Percentiles rank a stretch among this genome's conserved stretches.
phyloP scores from a whole-genome alignment of 2,888 invertebrate species.

The Tuta absoluta region DNA sequence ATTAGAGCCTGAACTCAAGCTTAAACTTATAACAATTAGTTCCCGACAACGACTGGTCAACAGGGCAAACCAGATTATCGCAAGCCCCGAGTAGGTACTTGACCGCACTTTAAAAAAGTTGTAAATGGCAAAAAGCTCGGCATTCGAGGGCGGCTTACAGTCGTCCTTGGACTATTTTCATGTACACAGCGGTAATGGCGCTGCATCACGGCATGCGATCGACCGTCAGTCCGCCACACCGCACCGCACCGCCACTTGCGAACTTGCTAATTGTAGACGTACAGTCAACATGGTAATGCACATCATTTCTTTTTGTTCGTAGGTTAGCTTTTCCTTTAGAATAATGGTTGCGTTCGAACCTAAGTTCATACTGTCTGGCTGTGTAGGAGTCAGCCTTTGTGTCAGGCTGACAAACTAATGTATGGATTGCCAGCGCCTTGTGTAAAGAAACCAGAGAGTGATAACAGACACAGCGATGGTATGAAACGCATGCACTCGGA shows the following conservation, averaged over 20 bases:
- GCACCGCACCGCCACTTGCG: constrained; percentile 26
- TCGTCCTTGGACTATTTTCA: constrained; percentile 74
- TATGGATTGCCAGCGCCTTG: too few species aligned
- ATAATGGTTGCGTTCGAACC: too few species aligned
- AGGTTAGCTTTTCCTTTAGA: too few species aligned
- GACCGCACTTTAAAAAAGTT: constrained; percentile 9
- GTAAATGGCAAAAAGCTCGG: constrained; percentile 11
- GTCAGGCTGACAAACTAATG: too few species aligned
- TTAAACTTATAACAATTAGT: too few species aligned
- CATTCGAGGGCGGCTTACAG: constrained; percentile 51
- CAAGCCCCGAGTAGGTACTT: background rate
- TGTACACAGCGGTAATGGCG: constrained; percentile 63
- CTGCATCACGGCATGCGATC: constrained; percentile 68
- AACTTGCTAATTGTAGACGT: constrained; percentile 27
- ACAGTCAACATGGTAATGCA: background rate
- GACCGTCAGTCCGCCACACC: constrained; percentile 43
- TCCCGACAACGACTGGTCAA: background rate
- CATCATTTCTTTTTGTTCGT: too few species aligned
- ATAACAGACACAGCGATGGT: too few species aligned
- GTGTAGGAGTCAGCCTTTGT: too few species aligned
- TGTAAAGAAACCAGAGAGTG: too few species aligned
- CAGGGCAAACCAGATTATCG: background rate
- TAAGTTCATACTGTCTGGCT: too few species aligned
- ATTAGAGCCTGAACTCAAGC: too few species aligned
- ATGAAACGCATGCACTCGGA: too few species aligned